Percentiles rank a stretch among this genome's conserved stretches.
Evolutionary conservation across 2,888 invertebrate genomes (phyloP).

Genomic region (Lepidochrysops patricia): DNA sequence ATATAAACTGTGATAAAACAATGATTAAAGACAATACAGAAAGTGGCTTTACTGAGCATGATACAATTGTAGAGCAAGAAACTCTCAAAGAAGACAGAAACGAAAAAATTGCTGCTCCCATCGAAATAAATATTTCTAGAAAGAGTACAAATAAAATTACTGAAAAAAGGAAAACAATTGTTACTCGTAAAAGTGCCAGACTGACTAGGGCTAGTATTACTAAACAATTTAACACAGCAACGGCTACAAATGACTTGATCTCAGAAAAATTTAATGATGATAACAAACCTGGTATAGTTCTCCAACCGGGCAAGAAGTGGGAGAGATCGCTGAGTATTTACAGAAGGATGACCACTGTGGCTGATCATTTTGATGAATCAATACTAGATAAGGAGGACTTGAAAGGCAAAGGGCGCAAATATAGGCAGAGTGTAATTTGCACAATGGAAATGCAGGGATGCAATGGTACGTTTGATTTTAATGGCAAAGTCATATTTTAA

Average conservation of each 20-base stretch:
- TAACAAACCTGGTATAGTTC: slow-evolving; percentile 46
- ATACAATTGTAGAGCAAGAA: background rate
- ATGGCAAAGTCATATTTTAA: slow-evolving; percentile 14
- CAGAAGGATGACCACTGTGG: slow-evolving; percentile 63
- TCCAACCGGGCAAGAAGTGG: slow-evolving; percentile 81
- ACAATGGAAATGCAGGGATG: slow-evolving; percentile 69
- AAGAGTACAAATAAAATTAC: background rate
- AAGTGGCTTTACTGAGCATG: background rate
- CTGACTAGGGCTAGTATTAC: slow-evolving; percentile 25
- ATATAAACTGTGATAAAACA: slow-evolving; percentile 7
- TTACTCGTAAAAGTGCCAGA: slow-evolving; percentile 31
- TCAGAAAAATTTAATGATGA: background rate
- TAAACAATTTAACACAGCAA: background rate
- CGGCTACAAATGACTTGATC: background rate
- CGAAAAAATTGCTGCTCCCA: background rate
- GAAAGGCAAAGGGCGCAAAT: slow-evolving; percentile 67
- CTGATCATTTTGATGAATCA: slow-evolving; percentile 47
- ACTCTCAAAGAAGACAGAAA: background rate
- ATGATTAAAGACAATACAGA: slow-evolving; percentile 18
- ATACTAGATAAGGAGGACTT: slow-evolving; percentile 53
- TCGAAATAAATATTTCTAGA: slow-evolving; percentile 18
- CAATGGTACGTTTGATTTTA: slow-evolving; percentile 35
- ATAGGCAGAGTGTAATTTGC: slow-evolving; percentile 67
- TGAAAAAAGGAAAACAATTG: slow-evolving; percentile 17
- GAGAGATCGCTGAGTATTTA: slow-evolving; percentile 77